Percentiles rank a stretch among this genome's conserved stretches.
phyloP scores from a whole-genome alignment of 2,113 vertebrate species.

The Oreocharis arfaki region DNA sequence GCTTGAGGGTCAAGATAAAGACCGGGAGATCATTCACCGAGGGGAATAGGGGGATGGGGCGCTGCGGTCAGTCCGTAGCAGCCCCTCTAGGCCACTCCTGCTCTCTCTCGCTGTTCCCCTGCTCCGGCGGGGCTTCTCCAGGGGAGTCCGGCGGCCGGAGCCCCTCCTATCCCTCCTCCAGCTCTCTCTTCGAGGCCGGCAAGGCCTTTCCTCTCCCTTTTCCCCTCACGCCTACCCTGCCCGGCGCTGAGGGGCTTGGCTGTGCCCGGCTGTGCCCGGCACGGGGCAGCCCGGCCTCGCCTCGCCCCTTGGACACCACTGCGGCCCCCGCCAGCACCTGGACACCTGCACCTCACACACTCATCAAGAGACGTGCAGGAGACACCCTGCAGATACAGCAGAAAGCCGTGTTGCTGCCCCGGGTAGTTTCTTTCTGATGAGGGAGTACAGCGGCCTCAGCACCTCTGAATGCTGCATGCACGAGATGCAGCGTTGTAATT shows the following conservation, averaged over 20 bases:
- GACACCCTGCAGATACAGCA: rapidly evolving
- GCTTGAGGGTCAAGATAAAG: not conserved
- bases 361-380: rapidly evolving
- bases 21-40: rapidly evolving
- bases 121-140: rapidly evolving
- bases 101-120: not conserved
- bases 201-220: rapidly evolving
- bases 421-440: not conserved
- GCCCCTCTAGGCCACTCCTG: no score
- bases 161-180: not conserved
- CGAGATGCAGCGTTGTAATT: not conserved
- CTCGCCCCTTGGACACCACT: rapidly evolving
- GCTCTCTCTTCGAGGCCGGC: not conserved
- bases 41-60: rapidly evolving
- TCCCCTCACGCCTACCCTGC: no score
- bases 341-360: rapidly evolving
- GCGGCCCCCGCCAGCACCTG: rapidly evolving
- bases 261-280: not conserved
- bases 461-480: no score
- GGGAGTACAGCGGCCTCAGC: not conserved
- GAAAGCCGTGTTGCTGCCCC: not conserved
- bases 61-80: rapidly evolving
- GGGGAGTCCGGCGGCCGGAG: rapidly evolving
- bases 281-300: rapidly evolving
- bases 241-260: no score